Evolutionary conservation across 2,797 vertebrate genomes (phyloP).

Genomic region (Anniella stebbinsi): DNA sequence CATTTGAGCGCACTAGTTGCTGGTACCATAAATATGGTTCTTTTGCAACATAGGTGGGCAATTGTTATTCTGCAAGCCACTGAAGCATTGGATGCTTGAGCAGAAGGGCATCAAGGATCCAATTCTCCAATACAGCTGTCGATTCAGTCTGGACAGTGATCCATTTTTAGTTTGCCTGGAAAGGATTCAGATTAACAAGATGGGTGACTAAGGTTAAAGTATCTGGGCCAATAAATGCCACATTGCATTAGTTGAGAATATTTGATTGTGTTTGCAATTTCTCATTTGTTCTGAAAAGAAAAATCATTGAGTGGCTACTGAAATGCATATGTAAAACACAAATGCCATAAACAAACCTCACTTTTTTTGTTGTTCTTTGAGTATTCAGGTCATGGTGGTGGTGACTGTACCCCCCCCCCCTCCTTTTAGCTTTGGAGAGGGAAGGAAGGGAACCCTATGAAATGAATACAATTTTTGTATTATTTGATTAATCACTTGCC

Average conservation of each 20-base stretch:
- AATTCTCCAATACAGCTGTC: slow-evolving; percentile 35
- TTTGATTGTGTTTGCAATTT: slow-evolving; percentile 64
- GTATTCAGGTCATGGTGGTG: not conserved
- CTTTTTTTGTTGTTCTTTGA: not conserved
- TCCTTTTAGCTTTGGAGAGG: not conserved
- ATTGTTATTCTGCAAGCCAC: not conserved
- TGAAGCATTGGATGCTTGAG: slow-evolving; percentile 23
- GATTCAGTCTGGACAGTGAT: slow-evolving; percentile 37
- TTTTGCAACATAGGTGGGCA: slow-evolving; percentile 23
- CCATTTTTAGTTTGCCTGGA: slow-evolving; percentile 49
- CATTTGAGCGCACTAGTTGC: slow-evolving; percentile 30
- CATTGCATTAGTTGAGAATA: slow-evolving; percentile 54
- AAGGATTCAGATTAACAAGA: slow-evolving; percentile 58
- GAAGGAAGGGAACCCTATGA: not conserved
- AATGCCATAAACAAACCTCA: not conserved
- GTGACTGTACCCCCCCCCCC: not conserved
- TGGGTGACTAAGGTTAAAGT: slow-evolving; percentile 70
- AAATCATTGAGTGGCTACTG: not conserved
- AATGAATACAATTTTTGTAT: not conserved
- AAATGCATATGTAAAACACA: not conserved
- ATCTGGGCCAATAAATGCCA: slow-evolving; percentile 60
- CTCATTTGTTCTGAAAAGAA: slow-evolving; percentile 61
- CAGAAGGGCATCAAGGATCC: slow-evolving; percentile 1
- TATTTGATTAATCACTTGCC: not conserved
- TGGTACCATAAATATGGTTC: slow-evolving; percentile 6